phyloP scores from a whole-genome alignment of 2,797 vertebrate species.

The Kryptolebias ocellatus region DNA sequence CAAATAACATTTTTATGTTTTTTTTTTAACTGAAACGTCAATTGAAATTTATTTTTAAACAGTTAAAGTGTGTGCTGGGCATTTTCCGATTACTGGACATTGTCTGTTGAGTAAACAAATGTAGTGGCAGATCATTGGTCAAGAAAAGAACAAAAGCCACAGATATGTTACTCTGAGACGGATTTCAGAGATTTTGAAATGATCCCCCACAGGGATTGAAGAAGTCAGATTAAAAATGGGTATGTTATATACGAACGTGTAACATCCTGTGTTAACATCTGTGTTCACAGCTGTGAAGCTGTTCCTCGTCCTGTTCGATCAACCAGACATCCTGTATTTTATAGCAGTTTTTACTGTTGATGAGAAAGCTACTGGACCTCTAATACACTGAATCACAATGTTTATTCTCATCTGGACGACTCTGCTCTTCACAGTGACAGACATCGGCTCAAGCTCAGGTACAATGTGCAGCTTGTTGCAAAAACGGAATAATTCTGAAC shows the following conservation, averaged over 20 bases:
- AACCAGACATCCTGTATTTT: constrained; percentile 15
- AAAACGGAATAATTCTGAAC: neutral
- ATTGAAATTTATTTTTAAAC: neutral
- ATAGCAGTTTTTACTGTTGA: neutral
- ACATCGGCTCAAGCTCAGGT: constrained; percentile 35
- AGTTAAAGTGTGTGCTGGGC: neutral
- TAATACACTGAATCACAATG: constrained; percentile 30
- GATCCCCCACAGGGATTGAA: neutral
- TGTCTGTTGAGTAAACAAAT: neutral
- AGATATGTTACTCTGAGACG: neutral
- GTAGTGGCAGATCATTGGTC: neutral
- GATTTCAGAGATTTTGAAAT: too few species aligned
- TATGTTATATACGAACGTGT: neutral
- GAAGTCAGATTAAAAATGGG: constrained; percentile 22
- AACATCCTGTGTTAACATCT: neutral
- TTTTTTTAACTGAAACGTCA: neutral
- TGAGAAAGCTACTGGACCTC: neutral
- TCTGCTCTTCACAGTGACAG: constrained; percentile 34
- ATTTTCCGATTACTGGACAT: neutral
- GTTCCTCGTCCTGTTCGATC: neutral
- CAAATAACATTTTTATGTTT: too few species aligned
- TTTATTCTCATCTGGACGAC: constrained; percentile 37
- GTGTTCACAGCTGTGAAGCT: constrained; percentile 5
- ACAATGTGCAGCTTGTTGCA: neutral
- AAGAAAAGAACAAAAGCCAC: neutral